phyloP scores from a whole-genome alignment of 2,888 invertebrate genomes.

The Leptodirus hochenwartii region DNA sequence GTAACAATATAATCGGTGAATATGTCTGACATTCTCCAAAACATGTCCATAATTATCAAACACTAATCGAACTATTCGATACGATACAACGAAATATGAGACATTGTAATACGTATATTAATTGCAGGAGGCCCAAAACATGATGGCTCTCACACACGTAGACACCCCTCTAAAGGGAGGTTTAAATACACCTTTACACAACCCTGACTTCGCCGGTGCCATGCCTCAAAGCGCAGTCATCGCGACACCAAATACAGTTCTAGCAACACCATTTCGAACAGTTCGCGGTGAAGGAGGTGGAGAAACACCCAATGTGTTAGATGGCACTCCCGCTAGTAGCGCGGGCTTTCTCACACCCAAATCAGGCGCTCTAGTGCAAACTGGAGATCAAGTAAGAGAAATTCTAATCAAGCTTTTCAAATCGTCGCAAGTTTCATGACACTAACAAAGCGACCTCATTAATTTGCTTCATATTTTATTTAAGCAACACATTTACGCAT shows the following conservation, averaged over 20 bases:
- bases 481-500: too few relatives aligned
- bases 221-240: constrained; percentile 50
- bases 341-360: constrained; percentile 39
- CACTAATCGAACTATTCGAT: too few relatives aligned
- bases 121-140: constrained; percentile 97
- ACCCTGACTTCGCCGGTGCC: constrained; percentile 74
- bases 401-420: background rate
- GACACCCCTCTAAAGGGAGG: constrained; percentile 97
- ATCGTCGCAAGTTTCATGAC: background rate
- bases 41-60: too few relatives aligned
- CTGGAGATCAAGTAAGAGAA: constrained; percentile 15
- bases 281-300: constrained; percentile 44
- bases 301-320: constrained; percentile 40
- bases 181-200: constrained; percentile 79
- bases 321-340: too few relatives aligned
- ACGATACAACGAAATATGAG: too few relatives aligned
- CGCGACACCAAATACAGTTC: constrained; percentile 80
- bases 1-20: too few relatives aligned
- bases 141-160: constrained; percentile 94
- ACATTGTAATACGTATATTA: too few relatives aligned
- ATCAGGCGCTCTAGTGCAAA: constrained; percentile 29
- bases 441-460: too few relatives aligned
- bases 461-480: too few relatives aligned
- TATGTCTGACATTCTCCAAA: too few relatives aligned
- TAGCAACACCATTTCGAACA: constrained; percentile 71